These are phyloP conservation scores for Molanna angustata DNA, from an alignment of 2,888 invertebrate genomes.

Conservation along the genomic window DNA sequence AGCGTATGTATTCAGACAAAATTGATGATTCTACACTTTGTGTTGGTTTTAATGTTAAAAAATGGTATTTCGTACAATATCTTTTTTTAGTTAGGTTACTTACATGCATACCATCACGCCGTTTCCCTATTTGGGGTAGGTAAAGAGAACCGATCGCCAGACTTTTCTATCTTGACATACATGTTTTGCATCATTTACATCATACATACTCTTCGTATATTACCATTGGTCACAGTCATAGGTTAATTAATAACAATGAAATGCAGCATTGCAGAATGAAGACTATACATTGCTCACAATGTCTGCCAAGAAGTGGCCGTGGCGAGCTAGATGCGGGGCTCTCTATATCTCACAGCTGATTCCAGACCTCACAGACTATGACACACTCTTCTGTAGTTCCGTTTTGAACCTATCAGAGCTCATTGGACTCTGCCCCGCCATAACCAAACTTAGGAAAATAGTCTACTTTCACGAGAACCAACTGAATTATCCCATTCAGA, in stretches of 20 bases:
- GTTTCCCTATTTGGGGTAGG: too few relatives aligned
- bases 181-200: too few relatives aligned
- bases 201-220: too few relatives aligned
- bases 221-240: too few relatives aligned
- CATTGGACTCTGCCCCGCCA: conserved; percentile 63
- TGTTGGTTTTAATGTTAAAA: too few relatives aligned
- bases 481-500: conserved; percentile 64
- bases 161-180: too few relatives aligned
- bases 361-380: conserved; percentile 50
- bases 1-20: too few relatives aligned
- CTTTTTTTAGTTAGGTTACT: too few relatives aligned
- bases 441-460: conserved; percentile 58
- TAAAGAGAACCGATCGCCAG: too few relatives aligned
- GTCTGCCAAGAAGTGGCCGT: conserved; percentile 74
- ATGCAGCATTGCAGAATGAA: neutral
- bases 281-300: conserved; percentile 54
- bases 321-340: conserved; percentile 68
- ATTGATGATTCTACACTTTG: too few relatives aligned
- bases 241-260: neutral
- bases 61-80: too few relatives aligned
- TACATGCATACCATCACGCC: too few relatives aligned
- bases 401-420: conserved; percentile 70
- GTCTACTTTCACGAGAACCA: conserved; percentile 80
- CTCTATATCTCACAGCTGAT: conserved; percentile 61
- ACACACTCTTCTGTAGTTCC: conserved; percentile 63